Conservation (phyloP, 2,888 invertebrate genomes). For the Pinctada fucata region DNA sequence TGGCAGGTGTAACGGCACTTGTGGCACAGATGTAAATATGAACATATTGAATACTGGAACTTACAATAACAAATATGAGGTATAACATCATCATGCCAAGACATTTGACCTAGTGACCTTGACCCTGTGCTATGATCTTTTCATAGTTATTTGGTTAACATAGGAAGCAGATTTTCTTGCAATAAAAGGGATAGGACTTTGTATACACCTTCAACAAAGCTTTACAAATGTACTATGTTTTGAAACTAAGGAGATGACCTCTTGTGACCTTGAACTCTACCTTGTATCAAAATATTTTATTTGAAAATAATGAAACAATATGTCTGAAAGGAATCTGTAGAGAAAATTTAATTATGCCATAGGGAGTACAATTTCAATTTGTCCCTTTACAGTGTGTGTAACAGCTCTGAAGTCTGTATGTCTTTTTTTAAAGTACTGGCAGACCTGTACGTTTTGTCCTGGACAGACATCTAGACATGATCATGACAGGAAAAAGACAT, state of each 20-base stretch:
- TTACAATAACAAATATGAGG: neutral
- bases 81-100: neutral
- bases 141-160: neutral
- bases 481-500: slow-evolving; percentile 90
- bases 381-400: no score
- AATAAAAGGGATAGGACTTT: neutral
- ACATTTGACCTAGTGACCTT: neutral
- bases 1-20: no score
- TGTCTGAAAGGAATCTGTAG: no score
- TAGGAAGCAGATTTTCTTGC: neutral
- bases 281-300: no score
- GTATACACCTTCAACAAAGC: neutral
- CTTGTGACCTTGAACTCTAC: neutral
- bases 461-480: slow-evolving; percentile 95
- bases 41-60: neutral
- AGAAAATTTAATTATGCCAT: no score
- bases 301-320: no score
- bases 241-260: neutral
- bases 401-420: no score
- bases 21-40: no score
- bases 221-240: neutral
- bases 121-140: neutral
- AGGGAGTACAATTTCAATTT: no score
- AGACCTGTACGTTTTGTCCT: slow-evolving; percentile 85
- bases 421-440: neutral